phyloP scores from a whole-genome alignment of 1,140 invertebrate species.

The Bursaphelenchus mucronatus region DNA sequence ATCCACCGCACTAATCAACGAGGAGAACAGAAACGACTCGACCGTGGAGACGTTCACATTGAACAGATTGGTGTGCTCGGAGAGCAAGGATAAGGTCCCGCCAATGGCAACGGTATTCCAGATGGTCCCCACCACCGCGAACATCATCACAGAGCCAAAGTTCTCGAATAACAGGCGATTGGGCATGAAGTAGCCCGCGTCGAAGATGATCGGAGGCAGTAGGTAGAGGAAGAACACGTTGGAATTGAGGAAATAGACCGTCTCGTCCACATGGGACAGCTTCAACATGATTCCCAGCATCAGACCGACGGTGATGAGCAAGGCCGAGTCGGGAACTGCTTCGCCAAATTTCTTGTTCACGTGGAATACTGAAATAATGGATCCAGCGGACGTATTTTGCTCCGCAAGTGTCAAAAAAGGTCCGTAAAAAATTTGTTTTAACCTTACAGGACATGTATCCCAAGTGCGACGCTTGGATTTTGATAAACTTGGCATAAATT shows the following conservation, averaged over 20 bases:
- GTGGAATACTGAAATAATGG: slow-evolving; percentile 49
- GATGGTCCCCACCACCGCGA: slow-evolving; percentile 50
- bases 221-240: slow-evolving; percentile 48
- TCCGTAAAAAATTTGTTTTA: no score
- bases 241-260: slow-evolving; percentile 26
- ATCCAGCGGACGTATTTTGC: no score
- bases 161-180: slow-evolving; percentile 51
- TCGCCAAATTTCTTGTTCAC: slow-evolving; percentile 32
- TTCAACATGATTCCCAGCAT: slow-evolving; percentile 17
- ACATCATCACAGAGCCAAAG: slow-evolving; percentile 38
- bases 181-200: slow-evolving; percentile 65
- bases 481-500: no score
- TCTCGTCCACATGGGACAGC: slow-evolving; percentile 3
- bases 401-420: no score
- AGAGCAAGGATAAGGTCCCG: slow-evolving; percentile 15
- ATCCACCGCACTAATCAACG: slow-evolving; percentile 92
- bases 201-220: slow-evolving; percentile 63
- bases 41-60: slow-evolving; percentile 40
- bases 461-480: no score
- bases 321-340: slow-evolving; percentile 22
- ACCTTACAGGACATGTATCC: no score
- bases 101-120: slow-evolving; percentile 46
- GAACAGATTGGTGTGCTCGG: slow-evolving; percentile 37
- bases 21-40: slow-evolving; percentile 79
- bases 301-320: slow-evolving; percentile 29